Conservation (phyloP, 2,113 vertebrate species). For the Platysternon megacephalum region DNA sequence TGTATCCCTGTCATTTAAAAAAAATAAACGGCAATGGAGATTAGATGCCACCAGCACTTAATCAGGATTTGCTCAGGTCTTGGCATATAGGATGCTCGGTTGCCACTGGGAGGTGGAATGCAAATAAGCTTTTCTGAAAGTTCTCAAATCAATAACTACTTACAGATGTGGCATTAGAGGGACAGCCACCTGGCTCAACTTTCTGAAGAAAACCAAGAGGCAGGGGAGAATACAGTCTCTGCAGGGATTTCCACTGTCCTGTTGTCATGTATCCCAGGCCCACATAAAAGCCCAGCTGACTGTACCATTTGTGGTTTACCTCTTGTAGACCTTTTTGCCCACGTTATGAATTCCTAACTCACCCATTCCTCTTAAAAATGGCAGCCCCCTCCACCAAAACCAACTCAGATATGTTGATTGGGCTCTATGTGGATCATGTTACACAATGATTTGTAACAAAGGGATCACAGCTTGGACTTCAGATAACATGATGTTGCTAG, state of each 20-base stretch:
- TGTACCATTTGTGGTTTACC: not conserved
- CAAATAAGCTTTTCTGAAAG: conserved; percentile 47
- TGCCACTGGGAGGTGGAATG: conserved; percentile 35
- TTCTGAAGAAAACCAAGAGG: not conserved
- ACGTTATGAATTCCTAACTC: not conserved
- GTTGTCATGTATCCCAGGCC: not conserved
- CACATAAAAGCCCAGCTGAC: not conserved
- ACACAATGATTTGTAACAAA: not conserved
- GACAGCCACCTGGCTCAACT: not conserved
- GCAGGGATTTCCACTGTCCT: not conserved
- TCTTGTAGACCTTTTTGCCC: not conserved
- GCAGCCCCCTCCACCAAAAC: not conserved
- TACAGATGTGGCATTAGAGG: conserved; percentile 6
- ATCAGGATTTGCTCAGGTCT: conserved; percentile 23
- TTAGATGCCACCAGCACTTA: not conserved
- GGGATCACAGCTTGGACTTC: fast-evolving
- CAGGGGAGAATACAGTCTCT: not conserved
- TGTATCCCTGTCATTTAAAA: not conserved
- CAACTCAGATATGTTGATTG: not conserved
- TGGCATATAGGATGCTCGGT: not conserved
- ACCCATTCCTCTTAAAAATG: not conserved
- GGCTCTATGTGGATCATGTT: not conserved
- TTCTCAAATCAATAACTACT: conserved; percentile 56
- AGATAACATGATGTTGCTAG: not conserved
- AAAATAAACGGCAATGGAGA: fast-evolving